These are phyloP conservation scores for Andrena camellia DNA, from an alignment of 2,888 invertebrate species.

Conservation along the genomic window DNA sequence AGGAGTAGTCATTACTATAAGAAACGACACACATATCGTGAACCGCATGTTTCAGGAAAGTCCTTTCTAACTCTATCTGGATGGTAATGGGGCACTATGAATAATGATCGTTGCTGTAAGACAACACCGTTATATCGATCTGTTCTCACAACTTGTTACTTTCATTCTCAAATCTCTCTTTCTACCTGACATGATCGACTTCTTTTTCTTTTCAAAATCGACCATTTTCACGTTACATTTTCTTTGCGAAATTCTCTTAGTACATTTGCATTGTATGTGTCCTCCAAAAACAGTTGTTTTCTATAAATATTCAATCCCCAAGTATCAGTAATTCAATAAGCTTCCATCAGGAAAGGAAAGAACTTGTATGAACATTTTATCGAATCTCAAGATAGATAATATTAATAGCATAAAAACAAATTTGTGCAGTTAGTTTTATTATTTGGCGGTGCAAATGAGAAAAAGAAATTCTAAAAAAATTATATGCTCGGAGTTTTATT, in stretches of 20 bases:
- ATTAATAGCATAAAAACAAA: no score
- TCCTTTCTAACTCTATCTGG: slow-evolving; percentile 24
- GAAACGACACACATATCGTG: not conserved
- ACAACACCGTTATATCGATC: not conserved
- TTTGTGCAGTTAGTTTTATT: no score
- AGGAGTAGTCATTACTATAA: not conserved
- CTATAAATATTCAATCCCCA: no score
- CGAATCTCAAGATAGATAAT: no score
- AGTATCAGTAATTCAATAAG: no score
- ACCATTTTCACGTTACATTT: not conserved
- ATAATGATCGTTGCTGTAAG: not conserved
- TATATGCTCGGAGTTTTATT: not conserved
- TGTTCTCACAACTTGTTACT: not conserved
- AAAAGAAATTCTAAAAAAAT: not conserved
- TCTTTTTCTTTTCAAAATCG: not conserved
- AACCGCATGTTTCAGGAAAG: not conserved
- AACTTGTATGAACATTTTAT: no score
- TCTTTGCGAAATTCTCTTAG: not conserved
- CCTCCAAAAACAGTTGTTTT: no score
- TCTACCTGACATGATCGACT: not conserved
- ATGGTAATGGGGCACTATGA: not conserved
- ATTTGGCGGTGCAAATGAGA: no score
- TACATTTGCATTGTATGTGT: not conserved
- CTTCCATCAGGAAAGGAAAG: not conserved
- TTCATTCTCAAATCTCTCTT: not conserved